phyloP scores from a whole-genome alignment of 2,888 invertebrate genomes.

The Oscheius sp. region DNA sequence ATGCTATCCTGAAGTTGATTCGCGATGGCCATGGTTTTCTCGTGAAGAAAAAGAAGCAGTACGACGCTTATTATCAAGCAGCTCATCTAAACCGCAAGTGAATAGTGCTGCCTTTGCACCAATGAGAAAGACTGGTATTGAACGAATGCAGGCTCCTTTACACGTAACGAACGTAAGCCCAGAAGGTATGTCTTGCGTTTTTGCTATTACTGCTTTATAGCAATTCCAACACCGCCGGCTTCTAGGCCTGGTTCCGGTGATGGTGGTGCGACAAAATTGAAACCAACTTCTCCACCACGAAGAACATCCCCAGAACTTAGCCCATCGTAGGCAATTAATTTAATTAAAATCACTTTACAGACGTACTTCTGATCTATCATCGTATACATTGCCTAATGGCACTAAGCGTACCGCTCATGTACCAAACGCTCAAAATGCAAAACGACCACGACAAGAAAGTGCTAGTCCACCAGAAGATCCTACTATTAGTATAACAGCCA shows the following conservation, averaged over 20 bases:
- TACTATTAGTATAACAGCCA: conserved; percentile 37
- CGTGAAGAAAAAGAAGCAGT: conserved; percentile 52
- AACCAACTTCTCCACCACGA: conserved; percentile 19
- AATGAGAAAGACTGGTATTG: conserved; percentile 41
- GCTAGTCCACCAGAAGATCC: conserved; percentile 54
- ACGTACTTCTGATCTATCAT: neutral
- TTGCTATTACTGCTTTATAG: conserved; percentile 2
- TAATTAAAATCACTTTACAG: neutral
- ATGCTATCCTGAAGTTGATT: conserved; percentile 40
- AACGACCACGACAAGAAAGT: conserved; percentile 48
- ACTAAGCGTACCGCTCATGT: conserved; percentile 46
- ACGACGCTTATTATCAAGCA: conserved; percentile 20
- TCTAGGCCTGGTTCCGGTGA: conserved; percentile 29
- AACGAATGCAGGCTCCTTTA: conserved; percentile 38
- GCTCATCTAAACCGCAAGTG: neutral
- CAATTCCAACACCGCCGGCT: conserved; percentile 31
- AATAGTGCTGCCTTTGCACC: conserved; percentile 28
- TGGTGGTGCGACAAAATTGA: neutral
- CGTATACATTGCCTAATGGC: neutral
- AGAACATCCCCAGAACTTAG: neutral
- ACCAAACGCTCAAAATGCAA: conserved; percentile 16
- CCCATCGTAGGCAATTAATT: conserved; percentile 11
- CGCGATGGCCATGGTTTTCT: conserved; percentile 56
- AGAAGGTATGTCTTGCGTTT: conserved; percentile 24
- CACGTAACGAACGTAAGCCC: conserved; percentile 24